phyloP scores from a whole-genome alignment of 1,140 invertebrate species.

The Trichonephila clavipes region DNA sequence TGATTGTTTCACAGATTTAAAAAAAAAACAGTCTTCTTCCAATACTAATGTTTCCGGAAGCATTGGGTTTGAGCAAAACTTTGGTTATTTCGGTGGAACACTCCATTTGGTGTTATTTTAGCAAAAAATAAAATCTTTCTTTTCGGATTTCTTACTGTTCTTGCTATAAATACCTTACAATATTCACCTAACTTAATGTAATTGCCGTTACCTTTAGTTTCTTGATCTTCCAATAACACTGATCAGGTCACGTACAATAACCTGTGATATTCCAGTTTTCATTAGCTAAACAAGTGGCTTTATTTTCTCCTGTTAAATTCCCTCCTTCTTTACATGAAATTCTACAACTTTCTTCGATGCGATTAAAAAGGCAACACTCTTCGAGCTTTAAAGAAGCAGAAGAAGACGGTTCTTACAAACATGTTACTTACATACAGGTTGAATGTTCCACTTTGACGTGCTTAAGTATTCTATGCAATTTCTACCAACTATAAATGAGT shows the following conservation, averaged over 20 bases:
- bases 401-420: not conserved
- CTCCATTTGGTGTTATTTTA: not conserved
- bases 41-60: not conserved
- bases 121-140: not conserved
- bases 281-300: not conserved
- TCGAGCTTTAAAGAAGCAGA: not conserved
- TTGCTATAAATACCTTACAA: not conserved
- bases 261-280: not conserved
- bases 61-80: not conserved
- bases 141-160: not conserved
- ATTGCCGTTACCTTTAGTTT: not conserved
- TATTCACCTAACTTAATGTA: not conserved
- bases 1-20: not conserved
- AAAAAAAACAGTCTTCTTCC: not conserved
- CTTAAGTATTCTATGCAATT: too few relatives aligned
- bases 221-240: not conserved
- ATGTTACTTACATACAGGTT: not conserved
- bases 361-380: not conserved
- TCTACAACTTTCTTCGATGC: not conserved
- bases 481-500: not conserved
- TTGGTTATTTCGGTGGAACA: not conserved
- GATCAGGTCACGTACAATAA: slow-evolving; percentile 7
- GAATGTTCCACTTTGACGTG: too few relatives aligned
- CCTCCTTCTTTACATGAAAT: slow-evolving; percentile 6
- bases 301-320: not conserved